Evolutionary conservation across 2,888 invertebrate genomes (phyloP).

Genomic region (Ormyrus rosae): DNA sequence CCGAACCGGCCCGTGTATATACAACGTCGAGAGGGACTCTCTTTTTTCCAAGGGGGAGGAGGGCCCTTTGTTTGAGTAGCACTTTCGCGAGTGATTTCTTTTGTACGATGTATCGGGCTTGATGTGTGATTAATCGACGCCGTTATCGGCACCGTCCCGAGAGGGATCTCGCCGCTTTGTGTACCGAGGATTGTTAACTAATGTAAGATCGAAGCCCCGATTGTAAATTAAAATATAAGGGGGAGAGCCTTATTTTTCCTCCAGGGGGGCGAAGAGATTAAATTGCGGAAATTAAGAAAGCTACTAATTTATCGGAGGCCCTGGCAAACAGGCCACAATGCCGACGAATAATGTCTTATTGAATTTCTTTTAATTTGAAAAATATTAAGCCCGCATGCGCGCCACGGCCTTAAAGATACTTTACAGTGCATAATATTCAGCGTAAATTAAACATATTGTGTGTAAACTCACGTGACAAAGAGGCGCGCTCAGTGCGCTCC

Average conservation of each 20-base stretch:
- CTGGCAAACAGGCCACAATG: too few species aligned
- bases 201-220: neutral
- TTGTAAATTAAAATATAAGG: neutral
- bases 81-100: constrained; percentile 48
- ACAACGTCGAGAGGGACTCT: neutral
- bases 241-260: too few species aligned
- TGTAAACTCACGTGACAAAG: constrained; percentile 20
- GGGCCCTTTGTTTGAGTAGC: constrained; percentile 49
- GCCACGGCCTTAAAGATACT: too few species aligned
- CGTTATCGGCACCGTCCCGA: constrained; percentile 18
- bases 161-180: neutral
- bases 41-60: neutral
- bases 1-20: constrained; percentile 10
- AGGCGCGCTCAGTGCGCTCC: neutral
- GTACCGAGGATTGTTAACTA: constrained; percentile 2
- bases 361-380: too few species aligned
- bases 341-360: too few species aligned
- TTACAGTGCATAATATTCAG: neutral
- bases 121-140: constrained; percentile 51
- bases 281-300: neutral
- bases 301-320: neutral
- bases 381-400: too few species aligned
- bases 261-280: neutral
- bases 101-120: constrained; percentile 36
- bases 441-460: neutral